phyloP scores from a whole-genome alignment of 1,140 invertebrate genomes.

The Chrysomallon squamiferum region DNA sequence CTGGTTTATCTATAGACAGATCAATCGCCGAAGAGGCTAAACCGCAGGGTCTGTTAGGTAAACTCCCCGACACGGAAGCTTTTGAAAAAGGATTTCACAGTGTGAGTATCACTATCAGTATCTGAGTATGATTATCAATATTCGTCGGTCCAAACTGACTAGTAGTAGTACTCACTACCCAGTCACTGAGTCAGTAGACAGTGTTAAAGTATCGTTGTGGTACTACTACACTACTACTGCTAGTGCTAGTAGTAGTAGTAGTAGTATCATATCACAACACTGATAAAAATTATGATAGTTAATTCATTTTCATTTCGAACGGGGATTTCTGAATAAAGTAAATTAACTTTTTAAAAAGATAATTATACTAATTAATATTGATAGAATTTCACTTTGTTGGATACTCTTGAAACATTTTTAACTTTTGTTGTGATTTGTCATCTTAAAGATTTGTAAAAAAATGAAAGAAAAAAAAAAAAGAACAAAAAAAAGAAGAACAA shows the following conservation, averaged over 20 bases:
- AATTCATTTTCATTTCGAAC: too few species aligned
- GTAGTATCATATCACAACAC: background rate
- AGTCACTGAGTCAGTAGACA: background rate
- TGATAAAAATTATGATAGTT: background rate
- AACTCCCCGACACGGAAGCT: background rate
- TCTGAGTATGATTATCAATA: too few species aligned
- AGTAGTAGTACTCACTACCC: background rate
- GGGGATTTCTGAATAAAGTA: too few species aligned
- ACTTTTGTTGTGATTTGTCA: too few species aligned
- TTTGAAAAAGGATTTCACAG: slow-evolving; percentile 1
- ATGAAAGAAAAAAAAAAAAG: too few species aligned
- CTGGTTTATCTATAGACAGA: background rate
- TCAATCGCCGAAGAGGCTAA: background rate
- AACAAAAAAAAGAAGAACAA: too few species aligned
- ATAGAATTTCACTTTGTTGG: too few species aligned
- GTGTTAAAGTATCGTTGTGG: background rate
- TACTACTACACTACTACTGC: background rate
- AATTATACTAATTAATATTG: too few species aligned
- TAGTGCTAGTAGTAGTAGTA: background rate
- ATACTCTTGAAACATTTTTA: too few species aligned
- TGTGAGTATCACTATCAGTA: too few species aligned
- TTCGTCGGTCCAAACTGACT: background rate
- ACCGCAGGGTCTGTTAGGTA: background rate
- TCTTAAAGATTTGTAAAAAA: too few species aligned
- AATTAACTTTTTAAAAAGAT: too few species aligned